These are phyloP conservation scores for Tetramorium simillimum DNA, from an alignment of 1,140 invertebrate genomes.

Conservation along the genomic window DNA sequence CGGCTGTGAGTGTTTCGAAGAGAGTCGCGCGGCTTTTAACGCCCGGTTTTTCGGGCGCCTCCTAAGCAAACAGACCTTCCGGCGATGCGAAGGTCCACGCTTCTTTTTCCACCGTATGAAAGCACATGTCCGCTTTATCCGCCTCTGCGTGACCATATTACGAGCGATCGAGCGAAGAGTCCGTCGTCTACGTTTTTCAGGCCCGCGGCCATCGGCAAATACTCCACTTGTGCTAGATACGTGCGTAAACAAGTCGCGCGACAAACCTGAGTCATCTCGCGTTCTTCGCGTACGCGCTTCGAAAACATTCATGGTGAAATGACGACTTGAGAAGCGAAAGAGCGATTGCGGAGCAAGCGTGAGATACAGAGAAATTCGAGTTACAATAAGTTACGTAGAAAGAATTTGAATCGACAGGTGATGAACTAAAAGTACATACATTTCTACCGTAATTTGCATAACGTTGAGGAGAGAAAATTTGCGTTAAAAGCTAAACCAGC, in stretches of 20 bases:
- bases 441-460: background rate
- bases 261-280: conserved; percentile 9
- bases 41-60: conserved; percentile 57
- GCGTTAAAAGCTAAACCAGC: background rate
- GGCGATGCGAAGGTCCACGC: conserved; percentile 1
- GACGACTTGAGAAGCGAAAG: background rate
- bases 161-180: conserved; percentile 6
- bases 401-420: background rate
- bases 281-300: background rate
- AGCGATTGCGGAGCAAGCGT: background rate
- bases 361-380: background rate
- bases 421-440: background rate
- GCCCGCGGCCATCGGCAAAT: conserved; percentile 48
- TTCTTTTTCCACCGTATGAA: conserved; percentile 27
- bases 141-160: conserved; percentile 47
- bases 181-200: conserved; percentile 33
- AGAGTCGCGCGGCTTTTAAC: conserved; percentile 65
- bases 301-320: conserved; percentile 8
- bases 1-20: conserved; percentile 42
- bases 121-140: conserved; percentile 43
- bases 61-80: conserved; percentile 70
- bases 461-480: background rate
- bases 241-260: conserved; percentile 43
- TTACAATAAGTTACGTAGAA: background rate
- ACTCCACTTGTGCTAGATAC: conserved; percentile 21